Percentiles rank a stretch among this genome's conserved stretches.
Conservation (phyloP, 2,113 vertebrate genomes). For the Octodon degus region DNA sequence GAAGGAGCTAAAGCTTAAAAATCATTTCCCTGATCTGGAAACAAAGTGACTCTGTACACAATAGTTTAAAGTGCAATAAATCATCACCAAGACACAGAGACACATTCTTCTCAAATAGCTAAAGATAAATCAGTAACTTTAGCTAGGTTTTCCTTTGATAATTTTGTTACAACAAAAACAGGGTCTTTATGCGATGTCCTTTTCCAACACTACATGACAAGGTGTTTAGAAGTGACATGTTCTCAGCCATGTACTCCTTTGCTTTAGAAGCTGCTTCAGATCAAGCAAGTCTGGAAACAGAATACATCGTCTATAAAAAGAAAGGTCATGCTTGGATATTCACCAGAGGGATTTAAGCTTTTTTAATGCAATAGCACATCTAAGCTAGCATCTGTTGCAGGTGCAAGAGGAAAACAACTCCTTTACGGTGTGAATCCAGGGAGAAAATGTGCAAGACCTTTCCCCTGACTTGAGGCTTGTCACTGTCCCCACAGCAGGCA, state of each 20-base stretch:
- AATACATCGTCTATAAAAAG: slow-evolving; percentile 69
- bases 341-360: slow-evolving; percentile 46
- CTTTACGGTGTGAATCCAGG: neutral
- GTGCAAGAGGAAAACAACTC: neutral
- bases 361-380: slow-evolving; percentile 50
- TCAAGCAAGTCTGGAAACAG: slow-evolving; percentile 54
- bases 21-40: neutral
- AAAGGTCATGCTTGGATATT: slow-evolving; percentile 73
- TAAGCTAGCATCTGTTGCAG: neutral
- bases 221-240: slow-evolving; percentile 65
- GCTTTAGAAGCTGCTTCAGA: slow-evolving; percentile 43
- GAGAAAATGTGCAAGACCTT: slow-evolving; percentile 12
- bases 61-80: slow-evolving; percentile 38
- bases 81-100: neutral
- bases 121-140: slow-evolving; percentile 28
- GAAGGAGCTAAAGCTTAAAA: slow-evolving; percentile 6
- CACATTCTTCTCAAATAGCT: neutral
- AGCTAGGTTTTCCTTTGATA: slow-evolving; percentile 14
- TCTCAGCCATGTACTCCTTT: slow-evolving; percentile 48
- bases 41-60: neutral
- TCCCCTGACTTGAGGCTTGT: neutral
- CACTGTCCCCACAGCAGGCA: neutral
- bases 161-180: slow-evolving; percentile 7
- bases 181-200: slow-evolving; percentile 18
- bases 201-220: neutral